Percentiles rank a stretch among this genome's conserved stretches.
phyloP scores from a whole-genome alignment of 2,797 vertebrate species.

The Otus scops region DNA sequence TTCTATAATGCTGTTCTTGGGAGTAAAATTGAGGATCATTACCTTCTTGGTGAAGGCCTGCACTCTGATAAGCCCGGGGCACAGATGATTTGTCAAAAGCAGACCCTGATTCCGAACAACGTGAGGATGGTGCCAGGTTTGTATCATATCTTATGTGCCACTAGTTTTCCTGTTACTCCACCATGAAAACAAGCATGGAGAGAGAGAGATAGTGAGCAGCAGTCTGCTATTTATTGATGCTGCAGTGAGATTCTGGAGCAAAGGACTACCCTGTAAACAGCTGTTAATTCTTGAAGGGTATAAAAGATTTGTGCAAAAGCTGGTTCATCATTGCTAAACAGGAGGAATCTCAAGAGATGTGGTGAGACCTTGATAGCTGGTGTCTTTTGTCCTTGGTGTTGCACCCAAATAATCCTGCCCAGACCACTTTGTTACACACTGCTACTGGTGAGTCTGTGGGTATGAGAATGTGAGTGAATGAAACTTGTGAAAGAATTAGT shows the following conservation, averaged over 20 bases:
- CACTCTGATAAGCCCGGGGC: not conserved
- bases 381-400: rapidly evolving
- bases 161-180: not conserved
- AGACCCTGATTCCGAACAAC: not conserved
- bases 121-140: not conserved
- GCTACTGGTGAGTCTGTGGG: not conserved
- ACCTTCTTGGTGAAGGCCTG: not conserved
- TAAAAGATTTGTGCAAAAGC: not conserved
- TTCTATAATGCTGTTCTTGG: not conserved
- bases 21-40: not conserved
- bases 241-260: not conserved
- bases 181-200: not conserved
- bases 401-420: not conserved
- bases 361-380: not conserved
- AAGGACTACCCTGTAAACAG: not conserved
- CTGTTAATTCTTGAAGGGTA: not conserved
- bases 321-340: not conserved
- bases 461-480: not conserved
- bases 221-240: not conserved
- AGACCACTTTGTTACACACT: rapidly evolving
- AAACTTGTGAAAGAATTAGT: not conserved
- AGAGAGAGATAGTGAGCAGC: not conserved
- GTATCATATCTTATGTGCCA: rapidly evolving
- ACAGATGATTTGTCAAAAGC: rapidly evolving
- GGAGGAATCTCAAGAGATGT: not conserved